A percentile compares a stretch with the other conserved stretches of the same genome.
Evolutionary conservation across 2,888 invertebrate species (phyloP).

Genomic region (Leptopterna dolabrata): DNA sequence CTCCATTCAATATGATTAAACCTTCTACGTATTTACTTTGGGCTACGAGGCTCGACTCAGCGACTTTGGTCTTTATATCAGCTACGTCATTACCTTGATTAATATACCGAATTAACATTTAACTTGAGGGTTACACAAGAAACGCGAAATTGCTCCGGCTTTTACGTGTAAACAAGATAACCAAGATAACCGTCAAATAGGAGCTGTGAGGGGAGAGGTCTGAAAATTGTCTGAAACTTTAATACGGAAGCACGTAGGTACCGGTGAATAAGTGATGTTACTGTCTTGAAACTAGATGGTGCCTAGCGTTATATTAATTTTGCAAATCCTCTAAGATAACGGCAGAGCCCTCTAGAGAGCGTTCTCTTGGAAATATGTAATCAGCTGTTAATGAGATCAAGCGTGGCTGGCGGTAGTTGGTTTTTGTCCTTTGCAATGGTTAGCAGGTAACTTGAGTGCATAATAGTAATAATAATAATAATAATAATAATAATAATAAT

Average conservation of each 20-base stretch:
- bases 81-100: conserved; percentile 53
- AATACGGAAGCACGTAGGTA: conserved; percentile 39
- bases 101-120: conserved; percentile 55
- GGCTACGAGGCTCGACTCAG: neutral
- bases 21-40: neutral
- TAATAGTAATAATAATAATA: no score
- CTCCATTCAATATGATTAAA: conserved; percentile 53
- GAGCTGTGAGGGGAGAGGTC: conserved; percentile 9
- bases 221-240: conserved; percentile 51
- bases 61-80: conserved; percentile 8
- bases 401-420: neutral
- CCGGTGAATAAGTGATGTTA: conserved; percentile 32
- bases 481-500: no score
- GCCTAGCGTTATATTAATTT: conserved; percentile 49
- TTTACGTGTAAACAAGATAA: conserved; percentile 29
- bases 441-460: no score
- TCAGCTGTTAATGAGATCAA: conserved; percentile 40
- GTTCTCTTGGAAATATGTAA: conserved; percentile 43
- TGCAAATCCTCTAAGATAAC: conserved; percentile 54
- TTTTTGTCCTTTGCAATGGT: neutral
- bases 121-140: conserved; percentile 29
- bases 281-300: conserved; percentile 48
- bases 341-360: neutral
- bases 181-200: conserved; percentile 30
- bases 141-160: conserved; percentile 30